These are phyloP conservation scores for Eristalis arbustorum DNA, from an alignment of 2,888 invertebrate species.

Conservation along the genomic window DNA sequence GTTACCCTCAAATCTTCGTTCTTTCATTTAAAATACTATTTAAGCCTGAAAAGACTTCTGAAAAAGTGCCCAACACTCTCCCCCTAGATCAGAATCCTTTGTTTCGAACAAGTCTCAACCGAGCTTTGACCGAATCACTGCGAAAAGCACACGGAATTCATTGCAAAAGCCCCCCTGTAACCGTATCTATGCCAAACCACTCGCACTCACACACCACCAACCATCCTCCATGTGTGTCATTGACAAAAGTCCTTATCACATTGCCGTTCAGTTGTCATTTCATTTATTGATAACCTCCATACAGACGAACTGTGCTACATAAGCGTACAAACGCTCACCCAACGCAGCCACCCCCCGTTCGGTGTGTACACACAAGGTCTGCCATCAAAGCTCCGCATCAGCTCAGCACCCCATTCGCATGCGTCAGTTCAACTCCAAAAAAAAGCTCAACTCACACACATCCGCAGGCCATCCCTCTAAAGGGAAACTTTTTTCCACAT, in stretches of 20 bases:
- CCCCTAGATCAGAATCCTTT: not conserved
- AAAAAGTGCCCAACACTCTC: not conserved
- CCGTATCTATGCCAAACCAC: not conserved
- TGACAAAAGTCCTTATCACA: slow-evolving; percentile 69
- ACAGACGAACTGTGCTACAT: slow-evolving; percentile 26
- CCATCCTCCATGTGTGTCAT: slow-evolving; percentile 38
- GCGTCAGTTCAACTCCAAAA: slow-evolving; percentile 48
- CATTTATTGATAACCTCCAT: slow-evolving; percentile 44
- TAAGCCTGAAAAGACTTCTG: not conserved
- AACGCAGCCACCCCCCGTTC: slow-evolving; percentile 31
- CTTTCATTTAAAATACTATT: not conserved
- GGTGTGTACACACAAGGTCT: slow-evolving; percentile 44
- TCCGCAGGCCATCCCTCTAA: slow-evolving; percentile 16
- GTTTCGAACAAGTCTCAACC: not conserved
- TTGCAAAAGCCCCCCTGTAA: not conserved
- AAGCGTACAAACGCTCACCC: slow-evolving; percentile 38
- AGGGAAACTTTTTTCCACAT: slow-evolving; percentile 59
- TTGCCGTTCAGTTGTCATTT: slow-evolving; percentile 55
- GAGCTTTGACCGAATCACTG: not conserved
- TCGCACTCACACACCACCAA: not conserved
- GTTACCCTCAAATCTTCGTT: no score
- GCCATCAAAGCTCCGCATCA: slow-evolving; percentile 61
- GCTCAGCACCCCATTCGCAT: slow-evolving; percentile 16
- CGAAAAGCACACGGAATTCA: not conserved
- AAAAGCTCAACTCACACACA: slow-evolving; percentile 10